Evolutionary conservation across 1,140 invertebrate species (phyloP), one percentile per base, ranked within the genome.

Genomic region (Hycleus cichorii): DNA sequence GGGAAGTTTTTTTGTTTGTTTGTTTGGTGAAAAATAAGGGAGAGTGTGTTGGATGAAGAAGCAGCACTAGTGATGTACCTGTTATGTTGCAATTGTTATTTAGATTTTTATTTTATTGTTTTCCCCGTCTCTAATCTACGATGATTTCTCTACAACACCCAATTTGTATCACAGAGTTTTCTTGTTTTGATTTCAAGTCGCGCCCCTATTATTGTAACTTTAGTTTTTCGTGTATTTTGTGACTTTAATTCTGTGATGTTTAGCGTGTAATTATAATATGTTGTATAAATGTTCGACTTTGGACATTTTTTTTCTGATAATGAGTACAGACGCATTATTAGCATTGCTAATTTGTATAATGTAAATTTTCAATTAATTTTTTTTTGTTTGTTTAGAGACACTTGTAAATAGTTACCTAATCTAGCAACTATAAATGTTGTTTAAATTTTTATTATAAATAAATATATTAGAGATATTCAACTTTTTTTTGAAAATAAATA

Each of bases 1-100:
- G 18, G 4, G 25, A 52, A 42, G 10, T 39, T 7, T 39, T 39
- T 7, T 39, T 7, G 18, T 18, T 18, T 18, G 18, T 18, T 18
- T 18, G 10, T 39, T 39, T 39, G 10, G 10, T 12, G 52, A 18
- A 25, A 44, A 47, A 18, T 48, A 45, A 58, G 51, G 52, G 47
- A 54, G 52, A 54, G 52, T 57, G 60, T 56, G 54, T 48, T 62
- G 55, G 18, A 60, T 51, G 27, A 47, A 27, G 59, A 58, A 57
- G 52, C 46, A 51, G 61, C 60, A 65, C 58, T 64, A 59, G 60
- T 57, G 53, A 64, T 54, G 67, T 71, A 71, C 69, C 69, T 71
- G 69, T 71, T 71, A 69, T 65, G 69, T 71, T 71, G 69, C 69
- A 71, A 71, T 71, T 67, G 68, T 68, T 70, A 57, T 67, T 56